These are phyloP conservation scores for Austrolebias charrua DNA, from an alignment of 2,797 vertebrate species.

Conservation along the genomic window DNA sequence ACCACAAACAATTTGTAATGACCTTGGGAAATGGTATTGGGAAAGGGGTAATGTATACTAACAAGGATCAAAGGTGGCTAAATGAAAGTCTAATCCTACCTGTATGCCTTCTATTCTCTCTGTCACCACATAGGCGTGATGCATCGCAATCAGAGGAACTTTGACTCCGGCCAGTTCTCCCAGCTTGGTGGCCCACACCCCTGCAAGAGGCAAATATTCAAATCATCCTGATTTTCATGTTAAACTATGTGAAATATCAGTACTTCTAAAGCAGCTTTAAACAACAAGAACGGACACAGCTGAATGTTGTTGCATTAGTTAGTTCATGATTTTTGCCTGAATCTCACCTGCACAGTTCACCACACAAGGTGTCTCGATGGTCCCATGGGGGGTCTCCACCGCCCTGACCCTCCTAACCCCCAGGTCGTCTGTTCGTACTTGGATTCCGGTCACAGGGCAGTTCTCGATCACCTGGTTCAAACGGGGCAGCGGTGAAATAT, in stretches of 20 bases:
- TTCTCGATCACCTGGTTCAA: conserved; percentile 90
- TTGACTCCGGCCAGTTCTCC: conserved; percentile 91
- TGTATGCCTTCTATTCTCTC: conserved; percentile 97
- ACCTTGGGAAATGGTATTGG: too few relatives aligned
- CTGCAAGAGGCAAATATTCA: conserved; percentile 62
- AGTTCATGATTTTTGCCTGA: background rate
- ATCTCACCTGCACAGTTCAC: conserved; percentile 94
- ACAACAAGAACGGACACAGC: too few relatives aligned
- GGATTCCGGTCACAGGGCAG: conserved; percentile 91
- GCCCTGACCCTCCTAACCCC: conserved; percentile 86
- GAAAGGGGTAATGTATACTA: too few relatives aligned
- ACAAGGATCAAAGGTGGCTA: too few relatives aligned
- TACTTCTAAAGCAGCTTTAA: background rate
- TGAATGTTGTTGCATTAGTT: background rate
- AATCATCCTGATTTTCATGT: too few relatives aligned
- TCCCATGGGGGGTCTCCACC: conserved; percentile 86
- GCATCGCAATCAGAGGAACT: conserved; percentile 93
- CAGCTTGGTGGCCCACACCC: conserved; percentile 90
- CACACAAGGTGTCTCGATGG: conserved; percentile 88
- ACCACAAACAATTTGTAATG: too few relatives aligned
- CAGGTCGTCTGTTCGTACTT: conserved; percentile 82
- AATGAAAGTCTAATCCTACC: conserved; percentile 68
- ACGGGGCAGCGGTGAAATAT: background rate
- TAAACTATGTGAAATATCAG: background rate
- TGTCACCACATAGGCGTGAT: conserved; percentile 94